These are phyloP conservation scores for Bergia sp. DNA, from an alignment of 92 coral and sea anemone genomes.

Conservation along the genomic window DNA sequence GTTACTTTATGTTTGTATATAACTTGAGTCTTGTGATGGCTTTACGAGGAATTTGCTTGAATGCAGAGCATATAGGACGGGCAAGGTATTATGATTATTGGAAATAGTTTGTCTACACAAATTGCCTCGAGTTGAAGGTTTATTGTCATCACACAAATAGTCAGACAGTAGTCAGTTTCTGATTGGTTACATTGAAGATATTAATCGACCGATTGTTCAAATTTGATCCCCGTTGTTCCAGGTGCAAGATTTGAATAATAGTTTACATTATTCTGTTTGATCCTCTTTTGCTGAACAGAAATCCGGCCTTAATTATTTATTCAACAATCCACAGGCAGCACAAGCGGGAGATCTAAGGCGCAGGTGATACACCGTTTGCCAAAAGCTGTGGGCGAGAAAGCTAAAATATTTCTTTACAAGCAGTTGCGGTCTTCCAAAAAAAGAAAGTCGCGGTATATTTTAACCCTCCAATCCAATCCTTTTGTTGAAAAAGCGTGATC, in stretches of 20 bases:
- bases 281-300: slow-evolving; percentile 4
- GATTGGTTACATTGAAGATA: slow-evolving; percentile 17
- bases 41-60: background rate
- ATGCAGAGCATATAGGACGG: background rate
- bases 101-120: background rate
- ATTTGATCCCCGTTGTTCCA: slow-evolving; percentile 29
- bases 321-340: slow-evolving; percentile 24
- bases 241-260: slow-evolving; percentile 21
- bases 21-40: background rate
- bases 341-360: background rate
- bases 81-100: background rate
- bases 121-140: background rate
- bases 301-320: slow-evolving; percentile 13
- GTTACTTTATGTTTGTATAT: background rate
- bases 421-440: slow-evolving; percentile 6
- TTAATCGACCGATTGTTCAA: background rate
- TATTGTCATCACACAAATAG: slow-evolving; percentile 5
- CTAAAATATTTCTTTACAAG: slow-evolving; percentile 11
- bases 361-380: slow-evolving; percentile 4
- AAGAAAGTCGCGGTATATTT: background rate
- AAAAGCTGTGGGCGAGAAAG: background rate
- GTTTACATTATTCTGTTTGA: slow-evolving; percentile 10
- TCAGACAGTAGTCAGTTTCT: background rate
- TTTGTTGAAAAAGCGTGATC: background rate
- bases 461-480: background rate